phyloP scores from a whole-genome alignment of 2,888 invertebrate genomes.

The Chironomus tentans region DNA sequence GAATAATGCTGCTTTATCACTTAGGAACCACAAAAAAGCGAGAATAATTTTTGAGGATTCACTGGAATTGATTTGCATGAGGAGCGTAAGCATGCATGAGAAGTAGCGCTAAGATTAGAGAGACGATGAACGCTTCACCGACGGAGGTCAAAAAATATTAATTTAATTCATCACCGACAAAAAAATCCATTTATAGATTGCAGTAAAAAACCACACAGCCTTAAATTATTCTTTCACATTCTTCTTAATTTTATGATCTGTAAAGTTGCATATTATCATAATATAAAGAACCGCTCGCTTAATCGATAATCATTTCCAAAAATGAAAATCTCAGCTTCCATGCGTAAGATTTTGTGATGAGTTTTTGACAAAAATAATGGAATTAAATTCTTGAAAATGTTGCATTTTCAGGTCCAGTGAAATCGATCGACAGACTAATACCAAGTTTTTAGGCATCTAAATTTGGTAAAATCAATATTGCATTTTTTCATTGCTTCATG shows the following conservation, averaged over 20 bases:
- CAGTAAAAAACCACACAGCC: not conserved
- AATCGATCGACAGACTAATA: too few species aligned
- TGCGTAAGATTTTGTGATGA: too few species aligned
- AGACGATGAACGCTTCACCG: not conserved
- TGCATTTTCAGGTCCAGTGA: too few species aligned
- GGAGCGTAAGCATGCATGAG: not conserved
- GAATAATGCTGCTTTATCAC: too few species aligned
- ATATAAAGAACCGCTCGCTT: not conserved
- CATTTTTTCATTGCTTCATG: too few species aligned
- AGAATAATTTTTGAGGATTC: not conserved
- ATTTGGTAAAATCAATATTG: too few species aligned
- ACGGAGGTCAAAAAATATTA: not conserved
- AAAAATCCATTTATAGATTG: not conserved
- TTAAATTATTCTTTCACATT: not conserved
- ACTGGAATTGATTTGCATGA: constrained; percentile 5
- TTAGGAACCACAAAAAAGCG: too few species aligned
- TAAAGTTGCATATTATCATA: constrained; percentile 12
- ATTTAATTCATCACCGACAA: not conserved
- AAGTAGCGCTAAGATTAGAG: not conserved
- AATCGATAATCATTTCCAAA: not conserved
- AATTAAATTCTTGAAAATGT: too few species aligned
- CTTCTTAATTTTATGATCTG: not conserved
- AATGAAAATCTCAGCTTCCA: too few species aligned
- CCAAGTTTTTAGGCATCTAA: too few species aligned
- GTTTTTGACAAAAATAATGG: too few species aligned